phyloP scores from a whole-genome alignment of 2,888 invertebrate species.

The Archips crataeganus region DNA sequence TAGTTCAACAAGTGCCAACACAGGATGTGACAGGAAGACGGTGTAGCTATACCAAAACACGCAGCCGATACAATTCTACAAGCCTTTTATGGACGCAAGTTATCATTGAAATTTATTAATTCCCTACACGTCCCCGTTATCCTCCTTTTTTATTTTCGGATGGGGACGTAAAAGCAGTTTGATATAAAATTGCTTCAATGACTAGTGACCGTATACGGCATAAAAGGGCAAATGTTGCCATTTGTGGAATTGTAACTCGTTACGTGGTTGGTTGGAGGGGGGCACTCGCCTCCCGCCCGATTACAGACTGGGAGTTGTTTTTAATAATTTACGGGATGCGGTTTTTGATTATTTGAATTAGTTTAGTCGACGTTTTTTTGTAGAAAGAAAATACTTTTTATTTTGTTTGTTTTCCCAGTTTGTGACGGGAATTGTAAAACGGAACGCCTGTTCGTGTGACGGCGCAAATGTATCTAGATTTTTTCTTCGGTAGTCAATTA shows the following conservation, averaged over 20 bases:
- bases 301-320: constrained; percentile 43
- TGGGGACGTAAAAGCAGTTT: neutral
- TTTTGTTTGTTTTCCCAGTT: constrained; percentile 58
- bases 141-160: neutral
- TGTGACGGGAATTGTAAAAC: constrained; percentile 48
- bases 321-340: constrained; percentile 45
- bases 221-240: neutral
- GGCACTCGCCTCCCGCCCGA: constrained; percentile 24
- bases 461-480: constrained; percentile 55
- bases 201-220: neutral
- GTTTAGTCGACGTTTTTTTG: constrained; percentile 51
- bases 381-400: constrained; percentile 62
- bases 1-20: constrained; percentile 34
- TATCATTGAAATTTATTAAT: neutral
- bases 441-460: constrained; percentile 44
- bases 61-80: neutral
- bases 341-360: constrained; percentile 45
- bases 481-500: constrained; percentile 66
- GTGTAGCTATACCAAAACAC: neutral
- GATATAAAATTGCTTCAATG: neutral
- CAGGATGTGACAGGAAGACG: constrained; percentile 15
- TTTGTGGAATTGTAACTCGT: neutral
- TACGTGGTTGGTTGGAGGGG: neutral
- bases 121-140: neutral
- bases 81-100: neutral